Conservation (phyloP, 2,113 vertebrate genomes). For the Bubalus kerabau region DNA sequence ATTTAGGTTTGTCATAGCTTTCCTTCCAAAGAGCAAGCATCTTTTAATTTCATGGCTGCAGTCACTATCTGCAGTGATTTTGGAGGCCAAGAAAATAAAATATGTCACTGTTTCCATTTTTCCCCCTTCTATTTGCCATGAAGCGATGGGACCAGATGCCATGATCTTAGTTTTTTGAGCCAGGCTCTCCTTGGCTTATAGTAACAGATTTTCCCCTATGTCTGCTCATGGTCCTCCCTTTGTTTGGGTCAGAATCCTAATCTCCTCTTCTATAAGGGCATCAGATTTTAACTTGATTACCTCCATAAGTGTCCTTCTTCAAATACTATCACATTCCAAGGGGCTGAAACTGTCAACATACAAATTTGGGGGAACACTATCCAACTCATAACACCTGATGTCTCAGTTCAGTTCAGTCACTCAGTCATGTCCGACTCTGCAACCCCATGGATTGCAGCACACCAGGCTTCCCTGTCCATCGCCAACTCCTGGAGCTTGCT, state of each 20-base stretch:
- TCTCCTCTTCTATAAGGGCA: not conserved
- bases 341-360: not conserved
- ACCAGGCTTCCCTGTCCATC: not conserved
- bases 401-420: not conserved
- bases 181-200: not conserved
- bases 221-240: rapidly evolving
- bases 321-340: not conserved
- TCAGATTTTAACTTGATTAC: not conserved
- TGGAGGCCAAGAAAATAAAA: not conserved
- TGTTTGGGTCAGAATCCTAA: rapidly evolving
- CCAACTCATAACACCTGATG: no score
- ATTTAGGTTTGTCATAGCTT: not conserved
- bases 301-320: not conserved
- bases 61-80: not conserved
- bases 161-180: not conserved
- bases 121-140: not conserved
- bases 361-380: no score
- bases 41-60: not conserved
- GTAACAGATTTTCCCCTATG: not conserved
- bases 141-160: not conserved
- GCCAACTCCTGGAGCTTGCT: not conserved
- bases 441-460: not conserved
- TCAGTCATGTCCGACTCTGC: not conserved
- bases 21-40: not conserved
- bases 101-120: not conserved